Conservation (phyloP, 2,888 invertebrate genomes). For the Tuberolachnus salignus region DNA sequence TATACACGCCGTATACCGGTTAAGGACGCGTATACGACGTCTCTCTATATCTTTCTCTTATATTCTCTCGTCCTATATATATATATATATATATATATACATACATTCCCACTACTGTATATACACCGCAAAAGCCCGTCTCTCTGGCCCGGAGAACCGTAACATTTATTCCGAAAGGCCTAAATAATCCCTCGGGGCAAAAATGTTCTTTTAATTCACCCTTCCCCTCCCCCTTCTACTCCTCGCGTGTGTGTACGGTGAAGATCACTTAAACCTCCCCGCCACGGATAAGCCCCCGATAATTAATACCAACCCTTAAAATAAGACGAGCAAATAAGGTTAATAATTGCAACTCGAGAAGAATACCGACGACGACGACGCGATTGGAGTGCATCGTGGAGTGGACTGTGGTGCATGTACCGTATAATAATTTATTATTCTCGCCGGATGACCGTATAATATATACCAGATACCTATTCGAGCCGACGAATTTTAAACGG, state of each 20-base stretch:
- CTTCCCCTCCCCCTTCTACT: background rate
- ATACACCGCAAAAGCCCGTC: slow-evolving; percentile 21
- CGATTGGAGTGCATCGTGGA: slow-evolving; percentile 1
- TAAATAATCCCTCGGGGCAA: slow-evolving; percentile 52
- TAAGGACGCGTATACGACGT: slow-evolving; percentile 19
- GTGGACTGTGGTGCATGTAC: background rate
- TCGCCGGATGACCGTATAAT: background rate
- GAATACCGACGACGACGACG: background rate
- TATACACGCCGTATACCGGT: slow-evolving; percentile 43
- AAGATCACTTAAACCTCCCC: slow-evolving; percentile 50
- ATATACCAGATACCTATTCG: too few relatives aligned
- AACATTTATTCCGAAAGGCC: slow-evolving; percentile 50
- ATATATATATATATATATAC: too few relatives aligned
- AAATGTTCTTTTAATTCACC: slow-evolving; percentile 56
- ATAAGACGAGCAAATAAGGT: slow-evolving; percentile 54
- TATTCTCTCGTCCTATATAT: slow-evolving; percentile 5
- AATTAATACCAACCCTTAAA: slow-evolving; percentile 55
- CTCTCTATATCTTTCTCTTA: slow-evolving; percentile 29
- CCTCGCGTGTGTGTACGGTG: slow-evolving; percentile 30
- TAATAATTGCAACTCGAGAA: slow-evolving; percentile 53
- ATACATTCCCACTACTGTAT: background rate
- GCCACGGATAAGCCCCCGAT: slow-evolving; percentile 47
- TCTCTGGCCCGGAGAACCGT: slow-evolving; percentile 38
- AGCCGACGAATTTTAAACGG: too few relatives aligned
- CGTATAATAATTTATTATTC: slow-evolving; percentile 1